A percentile compares a stretch with the other conserved stretches of the same genome.
Conservation (phyloP, 2,888 invertebrate genomes). For the Halictus quadricinctus region DNA sequence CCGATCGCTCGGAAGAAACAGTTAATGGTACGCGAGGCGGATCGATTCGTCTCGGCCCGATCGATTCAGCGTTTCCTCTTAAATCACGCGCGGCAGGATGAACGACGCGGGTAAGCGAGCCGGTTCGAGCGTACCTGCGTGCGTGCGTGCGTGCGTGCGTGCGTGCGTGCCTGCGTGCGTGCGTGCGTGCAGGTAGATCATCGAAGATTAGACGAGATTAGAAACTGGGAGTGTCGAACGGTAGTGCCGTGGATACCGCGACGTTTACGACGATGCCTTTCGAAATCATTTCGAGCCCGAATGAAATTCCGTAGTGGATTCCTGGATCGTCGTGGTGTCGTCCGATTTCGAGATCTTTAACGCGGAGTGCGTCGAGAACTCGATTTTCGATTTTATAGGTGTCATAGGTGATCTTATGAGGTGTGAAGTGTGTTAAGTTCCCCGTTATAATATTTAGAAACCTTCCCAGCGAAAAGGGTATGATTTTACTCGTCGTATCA, state of each 20-base stretch:
- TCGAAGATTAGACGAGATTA: constrained; percentile 67
- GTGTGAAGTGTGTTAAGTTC: not conserved
- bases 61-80: constrained; percentile 61
- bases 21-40: constrained; percentile 50
- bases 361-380: not conserved
- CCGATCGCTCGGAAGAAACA: constrained; percentile 24
- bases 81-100: constrained; percentile 52
- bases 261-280: constrained; percentile 58
- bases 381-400: not conserved
- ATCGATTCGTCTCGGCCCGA: constrained; percentile 60
- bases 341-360: not conserved
- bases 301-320: constrained; percentile 22
- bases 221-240: constrained; percentile 71
- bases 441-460: not conserved
- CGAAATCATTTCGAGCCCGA: constrained; percentile 46
- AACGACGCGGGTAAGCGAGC: constrained; percentile 21
- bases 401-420: not conserved
- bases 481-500: not conserved
- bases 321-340: not conserved
- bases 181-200: constrained; percentile 50
- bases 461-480: not conserved
- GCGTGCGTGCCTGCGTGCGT: not conserved
- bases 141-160: constrained; percentile 16
- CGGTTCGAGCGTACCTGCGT: constrained; percentile 12
- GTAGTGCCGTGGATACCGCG: constrained; percentile 59